Conservation (phyloP, 2,113 vertebrate genomes). For the Mastomys natalensis region DNA sequence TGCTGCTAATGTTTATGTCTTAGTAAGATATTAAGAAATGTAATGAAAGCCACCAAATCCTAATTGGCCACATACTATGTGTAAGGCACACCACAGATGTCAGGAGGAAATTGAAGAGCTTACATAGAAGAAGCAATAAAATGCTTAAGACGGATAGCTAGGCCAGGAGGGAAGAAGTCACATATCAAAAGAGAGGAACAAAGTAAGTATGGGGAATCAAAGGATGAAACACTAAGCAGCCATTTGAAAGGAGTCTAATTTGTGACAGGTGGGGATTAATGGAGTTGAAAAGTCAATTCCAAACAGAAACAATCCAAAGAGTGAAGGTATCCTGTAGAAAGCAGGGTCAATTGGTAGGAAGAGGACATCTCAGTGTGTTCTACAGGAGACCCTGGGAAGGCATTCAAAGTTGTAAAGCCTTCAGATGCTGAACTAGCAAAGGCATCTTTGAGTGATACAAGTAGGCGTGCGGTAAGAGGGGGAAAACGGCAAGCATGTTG, state of each 20-base stretch:
- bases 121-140: neutral
- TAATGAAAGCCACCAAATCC: conserved; percentile 30
- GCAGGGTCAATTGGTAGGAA: neutral
- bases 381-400: neutral
- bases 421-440: neutral
- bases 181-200: conserved; percentile 45
- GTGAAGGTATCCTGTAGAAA: neutral
- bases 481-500: neutral
- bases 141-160: neutral
- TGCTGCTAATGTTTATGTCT: neutral
- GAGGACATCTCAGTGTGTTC: neutral
- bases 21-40: conserved; percentile 8
- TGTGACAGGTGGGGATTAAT: conserved; percentile 2
- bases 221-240: neutral
- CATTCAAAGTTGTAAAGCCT: neutral
- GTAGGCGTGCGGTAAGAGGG: neutral
- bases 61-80: neutral
- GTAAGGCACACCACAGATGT: neutral
- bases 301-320: neutral
- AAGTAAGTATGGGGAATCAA: conserved; percentile 50
- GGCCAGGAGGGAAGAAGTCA: neutral
- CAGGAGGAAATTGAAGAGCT: neutral
- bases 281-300: neutral
- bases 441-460: neutral
- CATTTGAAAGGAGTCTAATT: conserved; percentile 28